Evolutionary conservation across 1,140 invertebrate genomes (phyloP), one percentile per base, ranked within the genome.

Genomic region (Pentalonia nigronervosa): DNA sequence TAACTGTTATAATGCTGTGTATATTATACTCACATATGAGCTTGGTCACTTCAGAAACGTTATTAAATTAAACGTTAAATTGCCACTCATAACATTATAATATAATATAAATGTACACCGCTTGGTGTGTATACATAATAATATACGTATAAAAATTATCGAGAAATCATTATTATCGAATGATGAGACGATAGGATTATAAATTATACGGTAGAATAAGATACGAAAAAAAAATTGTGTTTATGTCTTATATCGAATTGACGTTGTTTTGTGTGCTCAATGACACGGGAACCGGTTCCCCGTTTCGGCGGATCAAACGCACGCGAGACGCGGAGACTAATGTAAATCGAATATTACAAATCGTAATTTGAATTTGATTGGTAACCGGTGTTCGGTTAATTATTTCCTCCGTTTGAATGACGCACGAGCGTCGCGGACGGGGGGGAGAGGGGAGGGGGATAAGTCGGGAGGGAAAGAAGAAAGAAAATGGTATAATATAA

Each of bases 281-380:
- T 84, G 91, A 93, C 91, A 86, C 81, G 76, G n/a, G 50, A 93
- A 90, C 91, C 91, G 91, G 91, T 93, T 84, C 7, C n/a, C 25
- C 91, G 76, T 92, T 92, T 92, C 91, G 67, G 91, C 48, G 47
- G 91, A 93, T 93, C 91, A 93, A 93, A 93, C 81, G 9, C 76
- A 34, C 60, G 56, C 53, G 21, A 90, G 53, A 60, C 34, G 41
- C n/a, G 41, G 45, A 91, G 30, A 91, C 45, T 83, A 83, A 91
- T 91, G 91, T 93, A 93, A 83, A 93, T 93, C 91, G 91, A 93
- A 93, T 84, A 93, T 83, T 83, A 91, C 90, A 91, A 91, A 93
- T 93, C 67, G 76, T 84, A 84, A 93, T 93, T 93, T 84, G 91
- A 93, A 93, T 93, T 93, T 84, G 91, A 93, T 93, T 84, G 91